phyloP scores from a whole-genome alignment of 2,113 vertebrate species.

The Antechinus flavipes region DNA sequence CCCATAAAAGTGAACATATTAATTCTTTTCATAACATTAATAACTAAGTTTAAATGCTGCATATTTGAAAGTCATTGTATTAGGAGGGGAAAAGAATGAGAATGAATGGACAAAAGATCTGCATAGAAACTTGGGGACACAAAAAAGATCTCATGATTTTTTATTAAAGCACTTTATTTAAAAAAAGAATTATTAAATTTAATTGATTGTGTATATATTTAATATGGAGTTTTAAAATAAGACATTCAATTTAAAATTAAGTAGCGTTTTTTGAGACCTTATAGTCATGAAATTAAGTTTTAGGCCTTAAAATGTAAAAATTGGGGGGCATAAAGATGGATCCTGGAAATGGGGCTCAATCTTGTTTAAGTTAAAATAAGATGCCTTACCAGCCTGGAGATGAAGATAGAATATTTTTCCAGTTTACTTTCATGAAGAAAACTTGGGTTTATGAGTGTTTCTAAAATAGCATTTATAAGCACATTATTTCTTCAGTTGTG shows the following conservation, averaged over 20 bases:
- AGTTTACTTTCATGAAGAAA: neutral
- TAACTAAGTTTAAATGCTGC: neutral
- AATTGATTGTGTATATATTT: neutral
- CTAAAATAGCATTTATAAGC: constrained; percentile 7
- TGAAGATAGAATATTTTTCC: constrained; percentile 10
- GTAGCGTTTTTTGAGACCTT: neutral
- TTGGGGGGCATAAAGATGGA: neutral
- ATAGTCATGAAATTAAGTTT: neutral
- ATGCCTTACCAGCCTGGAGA: neutral
- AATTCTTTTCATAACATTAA: neutral
- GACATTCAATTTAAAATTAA: neutral
- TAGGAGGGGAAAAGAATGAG: neutral
- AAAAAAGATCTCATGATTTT: neutral
- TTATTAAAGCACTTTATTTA: neutral
- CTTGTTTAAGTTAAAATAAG: neutral
- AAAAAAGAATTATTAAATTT: neutral
- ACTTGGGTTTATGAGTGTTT: neutral
- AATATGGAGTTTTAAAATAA: neutral
- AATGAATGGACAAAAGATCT: neutral
- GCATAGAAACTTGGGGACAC: neutral
- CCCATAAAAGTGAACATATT: neutral
- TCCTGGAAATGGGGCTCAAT: neutral
- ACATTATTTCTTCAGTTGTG: neutral
- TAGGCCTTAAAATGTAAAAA: neutral
- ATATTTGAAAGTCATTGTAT: neutral